Conservation (phyloP, 2,797 vertebrate genomes). For the Poecilia velifera region DNA sequence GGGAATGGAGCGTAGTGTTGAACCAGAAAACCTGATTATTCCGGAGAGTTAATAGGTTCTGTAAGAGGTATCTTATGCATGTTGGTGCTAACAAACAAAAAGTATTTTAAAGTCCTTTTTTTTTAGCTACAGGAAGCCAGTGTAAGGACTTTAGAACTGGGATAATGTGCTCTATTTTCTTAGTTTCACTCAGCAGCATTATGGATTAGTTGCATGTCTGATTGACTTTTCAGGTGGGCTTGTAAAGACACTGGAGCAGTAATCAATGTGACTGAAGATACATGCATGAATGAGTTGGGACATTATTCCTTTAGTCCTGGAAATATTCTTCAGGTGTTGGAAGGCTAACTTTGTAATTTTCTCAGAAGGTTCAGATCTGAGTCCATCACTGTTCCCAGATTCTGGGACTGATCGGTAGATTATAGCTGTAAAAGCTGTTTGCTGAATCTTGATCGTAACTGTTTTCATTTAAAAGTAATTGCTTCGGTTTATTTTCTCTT, state of each 20-base stretch:
- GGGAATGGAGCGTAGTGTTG: not conserved
- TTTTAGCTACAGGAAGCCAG: not conserved
- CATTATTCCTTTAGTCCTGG: not conserved
- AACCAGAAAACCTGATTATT: not conserved
- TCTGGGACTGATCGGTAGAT: not conserved
- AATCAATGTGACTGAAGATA: not conserved
- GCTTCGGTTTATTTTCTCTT: not conserved
- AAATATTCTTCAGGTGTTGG: not conserved
- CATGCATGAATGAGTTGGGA: not conserved
- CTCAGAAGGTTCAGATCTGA: not conserved
- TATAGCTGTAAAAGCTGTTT: not conserved
- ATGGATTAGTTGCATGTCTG: not conserved
- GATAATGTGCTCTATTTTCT: not conserved
- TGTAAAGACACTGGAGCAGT: not conserved
- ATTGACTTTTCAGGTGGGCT: not conserved
- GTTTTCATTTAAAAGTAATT: not conserved
- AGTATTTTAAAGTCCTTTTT: not conserved
- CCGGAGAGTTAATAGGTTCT: not conserved
- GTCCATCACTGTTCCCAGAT: not conserved
- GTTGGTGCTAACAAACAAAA: not conserved
- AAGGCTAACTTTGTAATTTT: not conserved
- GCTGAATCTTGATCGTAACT: not conserved
- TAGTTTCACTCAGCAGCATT: not conserved
- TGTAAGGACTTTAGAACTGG: not conserved
- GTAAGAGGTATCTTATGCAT: not conserved